A percentile compares a stretch with the other conserved stretches of the same genome.
These are phyloP conservation scores for Datnioides undecimradiatus DNA, from an alignment of 2,113 vertebrate genomes.

Conservation along the genomic window DNA sequence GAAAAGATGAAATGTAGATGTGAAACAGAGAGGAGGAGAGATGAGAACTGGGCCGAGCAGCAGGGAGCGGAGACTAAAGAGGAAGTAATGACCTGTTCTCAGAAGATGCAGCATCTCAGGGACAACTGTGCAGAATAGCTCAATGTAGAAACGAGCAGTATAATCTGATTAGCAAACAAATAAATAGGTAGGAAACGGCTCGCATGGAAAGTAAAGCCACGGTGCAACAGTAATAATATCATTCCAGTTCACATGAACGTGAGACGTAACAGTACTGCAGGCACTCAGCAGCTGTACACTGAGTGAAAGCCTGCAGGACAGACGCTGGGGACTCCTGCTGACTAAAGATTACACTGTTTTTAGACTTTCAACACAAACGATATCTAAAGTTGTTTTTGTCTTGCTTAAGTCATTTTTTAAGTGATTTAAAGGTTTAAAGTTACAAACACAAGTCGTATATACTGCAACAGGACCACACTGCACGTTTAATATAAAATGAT, in stretches of 20 bases:
- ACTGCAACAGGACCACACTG: not conserved
- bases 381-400: no score
- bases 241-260: conserved; percentile 5
- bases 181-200: not conserved
- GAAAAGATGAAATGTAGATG: conserved; percentile 13
- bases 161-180: conserved; percentile 18
- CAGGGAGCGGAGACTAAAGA: not conserved
- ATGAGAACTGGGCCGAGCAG: conserved; percentile 16
- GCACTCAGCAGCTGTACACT: not conserved
- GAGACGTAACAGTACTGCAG: not conserved
- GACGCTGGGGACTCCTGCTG: not conserved
- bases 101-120: conserved; percentile 5
- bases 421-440: no score
- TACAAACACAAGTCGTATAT: not conserved
- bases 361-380: no score
- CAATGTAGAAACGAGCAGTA: not conserved
- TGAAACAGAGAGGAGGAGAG: conserved; percentile 7
- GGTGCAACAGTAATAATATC: not conserved
- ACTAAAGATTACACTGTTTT: no score
- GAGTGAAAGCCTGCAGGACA: not conserved
- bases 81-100: conserved; percentile 8
- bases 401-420: not conserved
- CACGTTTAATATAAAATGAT: not conserved
- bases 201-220: not conserved
- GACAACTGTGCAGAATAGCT: not conserved